Evolutionary conservation across 2,113 vertebrate species (phyloP).

Genomic region (Laticauda colubrina): DNA sequence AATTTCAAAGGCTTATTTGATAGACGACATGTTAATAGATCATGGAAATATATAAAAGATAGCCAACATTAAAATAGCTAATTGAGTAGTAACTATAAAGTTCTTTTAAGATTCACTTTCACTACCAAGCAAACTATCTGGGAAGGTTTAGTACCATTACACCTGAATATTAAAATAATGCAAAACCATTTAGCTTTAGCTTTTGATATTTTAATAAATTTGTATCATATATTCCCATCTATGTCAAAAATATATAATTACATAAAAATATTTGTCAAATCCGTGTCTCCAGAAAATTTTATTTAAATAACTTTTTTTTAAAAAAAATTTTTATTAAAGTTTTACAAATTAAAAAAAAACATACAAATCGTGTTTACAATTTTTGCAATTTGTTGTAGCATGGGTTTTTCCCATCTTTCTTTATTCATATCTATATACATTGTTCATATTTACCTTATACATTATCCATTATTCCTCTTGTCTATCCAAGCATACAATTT

Average conservation of each 20-base stretch:
- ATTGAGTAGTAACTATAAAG: conserved; percentile 42
- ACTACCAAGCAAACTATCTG: conserved; percentile 42
- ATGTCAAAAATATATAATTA: background rate
- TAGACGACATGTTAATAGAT: conserved; percentile 66
- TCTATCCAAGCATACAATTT: too few relatives aligned
- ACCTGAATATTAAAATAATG: background rate
- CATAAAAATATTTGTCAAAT: background rate
- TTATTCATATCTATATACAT: too few relatives aligned
- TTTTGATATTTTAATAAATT: background rate
- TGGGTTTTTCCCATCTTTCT: too few relatives aligned
- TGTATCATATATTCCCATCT: background rate
- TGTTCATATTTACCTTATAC: too few relatives aligned
- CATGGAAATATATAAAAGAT: conserved; percentile 56
- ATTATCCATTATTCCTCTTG: too few relatives aligned
- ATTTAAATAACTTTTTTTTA: too few relatives aligned
- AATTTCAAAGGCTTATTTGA: conserved; percentile 68
- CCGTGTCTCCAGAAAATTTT: background rate
- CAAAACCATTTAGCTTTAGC: background rate
- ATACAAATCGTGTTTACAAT: too few relatives aligned
- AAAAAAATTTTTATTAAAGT: too few relatives aligned
- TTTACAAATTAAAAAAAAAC: too few relatives aligned
- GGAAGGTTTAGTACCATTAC: conserved; percentile 34
- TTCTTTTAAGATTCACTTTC: conserved; percentile 44
- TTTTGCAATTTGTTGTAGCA: too few relatives aligned
- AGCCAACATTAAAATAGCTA: conserved; percentile 55